Conservation (phyloP, 2,797 vertebrate genomes). For the Ceyx erithaca region DNA sequence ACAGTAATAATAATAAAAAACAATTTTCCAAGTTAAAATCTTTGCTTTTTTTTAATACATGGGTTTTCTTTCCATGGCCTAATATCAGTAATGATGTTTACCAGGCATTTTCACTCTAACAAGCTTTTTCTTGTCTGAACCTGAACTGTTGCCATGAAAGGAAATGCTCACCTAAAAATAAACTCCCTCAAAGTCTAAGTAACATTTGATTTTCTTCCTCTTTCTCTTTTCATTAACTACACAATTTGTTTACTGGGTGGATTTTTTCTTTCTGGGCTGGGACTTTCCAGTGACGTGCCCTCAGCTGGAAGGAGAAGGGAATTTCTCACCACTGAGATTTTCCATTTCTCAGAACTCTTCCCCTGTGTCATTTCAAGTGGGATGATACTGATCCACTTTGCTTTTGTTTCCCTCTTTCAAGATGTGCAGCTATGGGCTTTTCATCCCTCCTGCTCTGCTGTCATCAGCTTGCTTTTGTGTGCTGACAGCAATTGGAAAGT, state of each 20-base stretch:
- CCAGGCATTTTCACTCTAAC: background rate
- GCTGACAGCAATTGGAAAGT: background rate
- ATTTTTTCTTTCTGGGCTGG: background rate
- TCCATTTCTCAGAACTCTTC: conserved; percentile 19
- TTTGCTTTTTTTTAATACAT: background rate
- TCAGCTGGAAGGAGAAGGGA: conserved; percentile 3
- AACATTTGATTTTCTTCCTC: conserved; percentile 41
- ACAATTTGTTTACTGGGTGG: conserved; percentile 18
- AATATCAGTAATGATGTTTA: background rate
- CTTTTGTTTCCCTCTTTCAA: conserved; percentile 20
- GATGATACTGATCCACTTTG: background rate
- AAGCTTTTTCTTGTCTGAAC: conserved; percentile 24
- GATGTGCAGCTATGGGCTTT: background rate
- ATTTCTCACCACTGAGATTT: conserved; percentile 29
- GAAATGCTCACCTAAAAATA: conserved; percentile 40
- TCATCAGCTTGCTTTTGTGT: background rate
- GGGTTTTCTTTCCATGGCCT: background rate
- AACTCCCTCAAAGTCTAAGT: conserved; percentile 6
- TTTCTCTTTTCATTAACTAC: conserved; percentile 8
- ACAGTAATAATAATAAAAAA: background rate
- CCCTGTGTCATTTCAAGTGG: background rate
- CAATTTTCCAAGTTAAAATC: background rate
- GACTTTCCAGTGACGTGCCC: conserved; percentile 54
- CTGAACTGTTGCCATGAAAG: background rate
- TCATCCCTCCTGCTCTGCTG: background rate